phyloP scores from a whole-genome alignment of 2,113 vertebrate genomes.

The Craseonycteris thonglongyai region DNA sequence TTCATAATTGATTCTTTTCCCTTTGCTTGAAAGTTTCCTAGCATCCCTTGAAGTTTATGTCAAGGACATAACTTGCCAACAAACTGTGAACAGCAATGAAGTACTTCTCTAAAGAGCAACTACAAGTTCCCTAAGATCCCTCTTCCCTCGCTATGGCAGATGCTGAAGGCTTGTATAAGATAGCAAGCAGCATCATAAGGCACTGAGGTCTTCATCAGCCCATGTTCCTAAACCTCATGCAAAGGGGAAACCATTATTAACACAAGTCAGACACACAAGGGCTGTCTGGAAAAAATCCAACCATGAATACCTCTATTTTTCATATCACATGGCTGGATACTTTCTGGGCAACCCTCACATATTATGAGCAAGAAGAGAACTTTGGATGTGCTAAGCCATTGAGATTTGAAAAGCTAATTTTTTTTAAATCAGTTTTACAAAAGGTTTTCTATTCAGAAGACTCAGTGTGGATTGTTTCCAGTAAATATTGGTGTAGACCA shows the following conservation, averaged over 20 bases:
- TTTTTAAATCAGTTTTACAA: neutral
- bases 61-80: neutral
- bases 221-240: neutral
- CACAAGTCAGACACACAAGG: neutral
- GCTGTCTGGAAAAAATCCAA: no score
- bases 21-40: neutral
- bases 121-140: neutral
- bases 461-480: neutral
- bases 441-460: neutral
- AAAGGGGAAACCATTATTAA: neutral
- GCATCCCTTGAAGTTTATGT: neutral
- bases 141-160: neutral
- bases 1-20: neutral
- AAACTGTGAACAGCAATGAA: neutral
- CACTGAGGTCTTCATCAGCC: neutral
- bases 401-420: neutral
- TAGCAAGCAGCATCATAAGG: rapidly evolving
- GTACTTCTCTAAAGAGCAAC: neutral
- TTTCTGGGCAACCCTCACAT: no score
- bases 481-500: neutral
- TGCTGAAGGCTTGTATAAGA: neutral
- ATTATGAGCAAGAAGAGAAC: neutral
- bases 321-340: no score
- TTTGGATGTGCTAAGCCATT: neutral
- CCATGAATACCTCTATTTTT: no score